Conservation (phyloP, 2,113 vertebrate genomes). For the Columbina picui region DNA sequence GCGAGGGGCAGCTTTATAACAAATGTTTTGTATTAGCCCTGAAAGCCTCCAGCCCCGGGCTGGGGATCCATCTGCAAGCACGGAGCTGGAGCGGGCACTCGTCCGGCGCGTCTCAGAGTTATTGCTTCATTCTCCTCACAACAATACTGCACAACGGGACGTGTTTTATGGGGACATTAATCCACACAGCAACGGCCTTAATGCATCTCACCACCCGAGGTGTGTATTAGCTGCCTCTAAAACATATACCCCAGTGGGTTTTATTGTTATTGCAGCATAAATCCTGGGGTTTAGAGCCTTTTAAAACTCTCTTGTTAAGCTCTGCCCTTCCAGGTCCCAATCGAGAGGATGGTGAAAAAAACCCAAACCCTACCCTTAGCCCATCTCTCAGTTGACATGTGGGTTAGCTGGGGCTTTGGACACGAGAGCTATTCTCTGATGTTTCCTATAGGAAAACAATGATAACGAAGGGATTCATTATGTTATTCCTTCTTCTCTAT, state of each 20-base stretch:
- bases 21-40: slow-evolving; percentile 32
- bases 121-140: slow-evolving; percentile 53
- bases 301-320: slow-evolving; percentile 30
- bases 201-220: slow-evolving; percentile 13
- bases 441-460: background rate
- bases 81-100: background rate
- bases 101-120: background rate
- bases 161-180: slow-evolving; percentile 52
- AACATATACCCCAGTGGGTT: background rate
- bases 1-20: background rate
- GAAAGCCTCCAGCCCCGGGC: background rate
- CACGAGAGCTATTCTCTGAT: background rate
- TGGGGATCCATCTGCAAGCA: background rate
- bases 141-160: slow-evolving; percentile 26
- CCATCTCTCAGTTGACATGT: background rate
- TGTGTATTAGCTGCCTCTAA: slow-evolving; percentile 31
- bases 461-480: background rate
- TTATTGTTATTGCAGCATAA: slow-evolving; percentile 13
- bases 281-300: slow-evolving; percentile 7
- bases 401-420: background rate
- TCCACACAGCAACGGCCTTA: background rate
- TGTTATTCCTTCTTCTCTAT: background rate
- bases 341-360: background rate
- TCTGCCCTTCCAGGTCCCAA: background rate
- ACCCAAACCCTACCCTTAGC: background rate